Percentiles rank a stretch among this genome's conserved stretches.
phyloP scores from a whole-genome alignment of 2,888 invertebrate species.

The Sphecodes monilicornis region DNA sequence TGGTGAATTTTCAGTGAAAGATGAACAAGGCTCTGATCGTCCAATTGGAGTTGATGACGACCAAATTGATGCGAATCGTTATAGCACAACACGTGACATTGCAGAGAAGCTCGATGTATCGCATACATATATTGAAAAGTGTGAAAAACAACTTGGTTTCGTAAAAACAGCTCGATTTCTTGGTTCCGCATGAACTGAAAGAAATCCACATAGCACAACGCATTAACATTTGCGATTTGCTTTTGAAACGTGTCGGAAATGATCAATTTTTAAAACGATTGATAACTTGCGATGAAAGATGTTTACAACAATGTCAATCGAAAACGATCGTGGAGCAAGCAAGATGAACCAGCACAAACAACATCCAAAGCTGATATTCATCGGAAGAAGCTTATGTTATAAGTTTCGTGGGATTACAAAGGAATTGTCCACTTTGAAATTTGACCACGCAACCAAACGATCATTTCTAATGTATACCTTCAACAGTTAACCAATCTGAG shows the following conservation, averaged over 20 bases:
- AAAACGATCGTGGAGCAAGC: too few species aligned
- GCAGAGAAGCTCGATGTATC: too few species aligned
- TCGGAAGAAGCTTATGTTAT: too few species aligned
- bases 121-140: neutral
- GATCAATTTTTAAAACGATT: slow-evolving; percentile 2
- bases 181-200: neutral
- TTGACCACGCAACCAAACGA: neutral
- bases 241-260: neutral
- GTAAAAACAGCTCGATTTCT: neutral
- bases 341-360: too few species aligned
- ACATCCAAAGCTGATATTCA: too few species aligned
- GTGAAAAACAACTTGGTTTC: neutral
- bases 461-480: neutral
- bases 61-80: too few species aligned
- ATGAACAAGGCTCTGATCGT: too few species aligned
- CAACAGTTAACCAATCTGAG: too few species aligned
- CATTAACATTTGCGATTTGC: neutral
- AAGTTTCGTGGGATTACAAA: neutral
- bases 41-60: too few species aligned
- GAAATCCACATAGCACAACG: neutral
- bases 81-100: too few species aligned
- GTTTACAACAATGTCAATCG: too few species aligned
- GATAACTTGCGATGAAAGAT: neutral
- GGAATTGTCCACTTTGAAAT: neutral
- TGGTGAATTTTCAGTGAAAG: too few species aligned